These are phyloP conservation scores for Hylyphantes graminicola DNA, from an alignment of 1,140 invertebrate genomes.

Conservation along the genomic window DNA sequence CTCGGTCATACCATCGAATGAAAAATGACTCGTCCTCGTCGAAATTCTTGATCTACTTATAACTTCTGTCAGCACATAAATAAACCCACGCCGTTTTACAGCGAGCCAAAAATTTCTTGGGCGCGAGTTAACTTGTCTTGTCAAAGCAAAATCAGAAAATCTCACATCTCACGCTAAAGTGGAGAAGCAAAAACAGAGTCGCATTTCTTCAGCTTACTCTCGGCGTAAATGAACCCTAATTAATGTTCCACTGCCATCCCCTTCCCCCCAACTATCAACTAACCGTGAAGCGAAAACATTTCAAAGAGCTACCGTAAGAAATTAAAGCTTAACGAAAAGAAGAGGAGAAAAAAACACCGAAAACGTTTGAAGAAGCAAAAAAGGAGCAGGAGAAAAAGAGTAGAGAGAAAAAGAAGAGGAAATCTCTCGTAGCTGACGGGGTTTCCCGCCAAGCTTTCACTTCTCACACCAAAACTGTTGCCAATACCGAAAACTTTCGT, in stretches of 20 bases:
- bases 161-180: neutral
- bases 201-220: conserved; percentile 30
- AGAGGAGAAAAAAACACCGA: conserved; percentile 16
- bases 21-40: no score
- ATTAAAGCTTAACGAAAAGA: conserved; percentile 32
- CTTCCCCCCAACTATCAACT: conserved; percentile 14
- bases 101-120: conserved; percentile 18
- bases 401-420: neutral
- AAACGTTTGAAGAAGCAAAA: conserved; percentile 19
- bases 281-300: conserved; percentile 55
- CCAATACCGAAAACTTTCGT: no score
- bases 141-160: conserved; percentile 17
- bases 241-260: conserved; percentile 22
- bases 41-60: conserved; percentile 31
- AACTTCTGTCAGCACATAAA: conserved; percentile 22
- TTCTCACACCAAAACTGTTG: no score
- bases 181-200: conserved; percentile 34
- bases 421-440: neutral
- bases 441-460: no score
- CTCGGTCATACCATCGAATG: no score
- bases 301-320: conserved; percentile 52
- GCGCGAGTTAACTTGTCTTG: conserved; percentile 17
- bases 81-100: conserved; percentile 17
- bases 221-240: conserved; percentile 52
- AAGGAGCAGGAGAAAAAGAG: neutral